phyloP scores from a whole-genome alignment of 2,113 vertebrate genomes.

The Chelonoidis abingdonii region DNA sequence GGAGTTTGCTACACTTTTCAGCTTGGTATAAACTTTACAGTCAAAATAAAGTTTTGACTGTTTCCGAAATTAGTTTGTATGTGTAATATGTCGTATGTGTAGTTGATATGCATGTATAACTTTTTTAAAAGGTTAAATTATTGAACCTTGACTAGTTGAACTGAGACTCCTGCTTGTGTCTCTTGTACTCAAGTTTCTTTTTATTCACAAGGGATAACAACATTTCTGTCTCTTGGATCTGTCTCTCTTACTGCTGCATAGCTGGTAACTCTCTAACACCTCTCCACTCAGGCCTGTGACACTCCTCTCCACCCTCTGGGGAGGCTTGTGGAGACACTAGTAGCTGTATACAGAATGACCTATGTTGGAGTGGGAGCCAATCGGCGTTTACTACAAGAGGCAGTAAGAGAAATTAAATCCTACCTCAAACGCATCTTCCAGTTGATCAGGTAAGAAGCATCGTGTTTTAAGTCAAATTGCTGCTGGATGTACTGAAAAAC shows the following conservation, averaged over 20 bases:
- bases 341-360: slow-evolving; percentile 97
- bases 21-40: background rate
- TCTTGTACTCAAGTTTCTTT: background rate
- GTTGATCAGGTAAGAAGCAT: slow-evolving; percentile 85
- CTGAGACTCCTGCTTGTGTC: background rate
- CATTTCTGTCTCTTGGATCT: background rate
- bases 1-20: background rate
- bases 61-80: background rate
- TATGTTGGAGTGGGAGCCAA: slow-evolving; percentile 98
- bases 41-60: background rate
- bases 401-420: slow-evolving; percentile 95
- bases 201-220: background rate
- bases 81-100: background rate
- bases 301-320: slow-evolving; percentile 95
- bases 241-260: background rate
- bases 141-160: background rate
- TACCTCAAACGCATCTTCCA: slow-evolving; percentile 95
- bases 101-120: background rate
- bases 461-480: background rate
- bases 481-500: background rate
- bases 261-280: background rate
- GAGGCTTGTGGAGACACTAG: slow-evolving; percentile 91
- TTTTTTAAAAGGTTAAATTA: background rate
- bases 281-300: slow-evolving; percentile 89
- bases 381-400: slow-evolving; percentile 91